Conservation (phyloP, 2,888 invertebrate genomes). For the Agrochola circellaris region DNA sequence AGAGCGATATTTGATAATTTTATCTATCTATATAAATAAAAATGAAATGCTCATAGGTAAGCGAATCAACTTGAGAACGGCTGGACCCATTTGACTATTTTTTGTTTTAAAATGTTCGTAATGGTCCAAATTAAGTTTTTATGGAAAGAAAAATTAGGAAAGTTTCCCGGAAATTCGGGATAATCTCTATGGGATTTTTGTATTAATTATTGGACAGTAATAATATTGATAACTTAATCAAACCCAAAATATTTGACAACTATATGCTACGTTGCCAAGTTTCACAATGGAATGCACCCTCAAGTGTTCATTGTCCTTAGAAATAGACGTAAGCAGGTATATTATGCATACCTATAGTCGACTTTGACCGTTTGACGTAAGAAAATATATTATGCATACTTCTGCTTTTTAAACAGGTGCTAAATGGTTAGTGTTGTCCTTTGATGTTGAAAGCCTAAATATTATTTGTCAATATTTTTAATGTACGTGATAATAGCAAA, state of each 20-base stretch:
- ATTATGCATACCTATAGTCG: slow-evolving; percentile 19
- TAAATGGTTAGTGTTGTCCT: slow-evolving; percentile 36
- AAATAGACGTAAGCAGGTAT: slow-evolving; percentile 35
- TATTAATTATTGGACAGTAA: too few relatives aligned
- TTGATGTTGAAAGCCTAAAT: slow-evolving; percentile 32
- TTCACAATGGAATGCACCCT: slow-evolving; percentile 3
- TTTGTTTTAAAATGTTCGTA: too few relatives aligned
- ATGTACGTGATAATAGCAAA: slow-evolving; percentile 19
- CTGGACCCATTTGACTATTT: too few relatives aligned
- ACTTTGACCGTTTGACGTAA: slow-evolving; percentile 29
- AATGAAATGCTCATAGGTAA: too few relatives aligned
- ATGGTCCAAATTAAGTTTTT: too few relatives aligned
- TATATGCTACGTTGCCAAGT: background rate
- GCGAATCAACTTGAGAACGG: too few relatives aligned
- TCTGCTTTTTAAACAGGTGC: slow-evolving; percentile 55
- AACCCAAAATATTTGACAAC: background rate
- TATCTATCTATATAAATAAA: too few relatives aligned
- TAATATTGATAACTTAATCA: background rate
- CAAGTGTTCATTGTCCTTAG: slow-evolving; percentile 21
- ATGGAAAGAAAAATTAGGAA: too few relatives aligned
- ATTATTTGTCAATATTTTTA: slow-evolving; percentile 29
- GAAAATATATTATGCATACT: slow-evolving; percentile 24
- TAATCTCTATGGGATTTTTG: too few relatives aligned
- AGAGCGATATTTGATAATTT: background rate
- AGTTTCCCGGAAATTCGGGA: too few relatives aligned